Evolutionary conservation across 2,113 vertebrate genomes (phyloP).

Genomic region (sheep (Ovis aries)): ARS-UI_Ramb_v3.0 NC_056056.1:119256001-119256500

Average conservation of each 20-base stretch:
- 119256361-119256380: background rate
- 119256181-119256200: background rate
- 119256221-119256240: background rate
- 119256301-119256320: background rate
- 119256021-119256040: background rate
- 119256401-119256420: slow-evolving; percentile 4
- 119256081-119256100: background rate
- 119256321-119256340: background rate
- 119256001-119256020: background rate
- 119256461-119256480: background rate
- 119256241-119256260: background rate
- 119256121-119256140: background rate
- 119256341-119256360: background rate
- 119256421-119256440: slow-evolving; percentile 14
- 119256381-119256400: slow-evolving; percentile 18
- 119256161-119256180: background rate
- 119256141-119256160: background rate
- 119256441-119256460: slow-evolving; percentile 28
- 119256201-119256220: background rate
- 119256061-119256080: background rate
- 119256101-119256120: background rate
- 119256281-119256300: slow-evolving; percentile 4
- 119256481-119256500: background rate
- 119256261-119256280: background rate
- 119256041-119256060: background rate